Evolutionary conservation across 2,797 vertebrate species (phyloP), one percentile per base, ranked within the genome.

Genomic region (Botia almorhae): DNA sequence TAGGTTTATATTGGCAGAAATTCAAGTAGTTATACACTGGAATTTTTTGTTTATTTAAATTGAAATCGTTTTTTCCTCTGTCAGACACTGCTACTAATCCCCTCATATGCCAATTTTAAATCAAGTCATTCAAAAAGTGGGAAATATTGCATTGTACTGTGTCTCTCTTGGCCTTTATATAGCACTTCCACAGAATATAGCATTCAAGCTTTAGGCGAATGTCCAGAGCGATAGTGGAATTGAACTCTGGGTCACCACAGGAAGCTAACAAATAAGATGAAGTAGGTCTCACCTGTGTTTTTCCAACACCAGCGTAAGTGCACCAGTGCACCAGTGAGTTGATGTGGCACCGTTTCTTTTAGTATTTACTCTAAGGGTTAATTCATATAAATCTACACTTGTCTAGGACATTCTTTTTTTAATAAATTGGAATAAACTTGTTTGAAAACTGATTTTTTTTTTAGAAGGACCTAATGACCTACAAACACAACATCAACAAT

Each of bases 191-290:
- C 67, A 69, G 80, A 77, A 74, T 43, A 72, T 63, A 81, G 23
- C 60, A 73, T 56, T 19, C 23, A 33, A 50, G 72, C 81, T 72
- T 26, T 68, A 72, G 76, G 83, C 60, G 11, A 61, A 43, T 77
- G 68, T 80, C 79, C 82, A 73, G 76, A 81, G 78, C 61, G 76
- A 83, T 74, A 81, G 80, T 67, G 78, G 78, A 83, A 78, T 84
- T 84, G 72, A 81, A 87, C 86, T 69, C 13, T 2, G 14, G 51
- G 74, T 78, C 50, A 80, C 77, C 77, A 51, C 69, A 70, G 74
- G 50, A 82, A 81, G 43, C 81, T 78, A 78, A 84, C 64, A 79
- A 84, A 81, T 79, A 74, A 74, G 60, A 69, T 81, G 58, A 60
- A 74, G 78, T 75, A 51, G 58, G 61, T 69, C 4, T 80, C 72